These are phyloP conservation scores for Microcaecilia unicolor DNA, from an alignment of 2,797 vertebrate species.

Conservation along the genomic window DNA sequence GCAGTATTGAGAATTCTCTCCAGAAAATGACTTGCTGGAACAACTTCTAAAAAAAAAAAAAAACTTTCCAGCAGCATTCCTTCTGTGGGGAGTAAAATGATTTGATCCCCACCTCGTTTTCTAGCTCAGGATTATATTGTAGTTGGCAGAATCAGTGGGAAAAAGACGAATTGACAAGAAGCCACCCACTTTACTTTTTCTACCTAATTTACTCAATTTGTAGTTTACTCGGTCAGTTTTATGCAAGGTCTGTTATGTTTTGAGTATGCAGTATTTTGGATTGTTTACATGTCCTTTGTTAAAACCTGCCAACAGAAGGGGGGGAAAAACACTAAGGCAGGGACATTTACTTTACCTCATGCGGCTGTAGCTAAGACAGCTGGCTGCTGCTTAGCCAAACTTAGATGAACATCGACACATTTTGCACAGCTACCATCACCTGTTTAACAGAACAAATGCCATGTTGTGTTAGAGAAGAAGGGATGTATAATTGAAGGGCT, in stretches of 20 bases:
- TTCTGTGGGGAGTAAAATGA: slow-evolving; percentile 51
- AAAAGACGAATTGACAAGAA: slow-evolving; percentile 45
- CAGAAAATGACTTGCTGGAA: slow-evolving; percentile 42
- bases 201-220: slow-evolving; percentile 34
- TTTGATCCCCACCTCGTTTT: slow-evolving; percentile 40
- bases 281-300: slow-evolving; percentile 62
- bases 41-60: slow-evolving; percentile 37
- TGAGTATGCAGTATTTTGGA: slow-evolving; percentile 65
- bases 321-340: slow-evolving; percentile 35
- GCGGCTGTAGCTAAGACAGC: slow-evolving; percentile 10
- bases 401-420: slow-evolving; percentile 25
- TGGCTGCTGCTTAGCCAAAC: slow-evolving; percentile 21
- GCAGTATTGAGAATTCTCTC: slow-evolving; percentile 28
- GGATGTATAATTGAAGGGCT: too few species aligned
- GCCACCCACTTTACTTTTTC: slow-evolving; percentile 41
- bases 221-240: slow-evolving; percentile 39
- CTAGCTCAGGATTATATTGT: slow-evolving; percentile 64
- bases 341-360: slow-evolving; percentile 21
- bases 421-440: not conserved
- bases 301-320: slow-evolving; percentile 43
- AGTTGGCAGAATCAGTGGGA: slow-evolving; percentile 41
- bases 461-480: slow-evolving; percentile 4
- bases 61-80: slow-evolving; percentile 27
- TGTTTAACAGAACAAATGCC: slow-evolving; percentile 1
- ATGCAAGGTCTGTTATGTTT: slow-evolving; percentile 44